Evolutionary conservation across 2,113 vertebrate species (phyloP).

Genomic region (Chionis minor): DNA sequence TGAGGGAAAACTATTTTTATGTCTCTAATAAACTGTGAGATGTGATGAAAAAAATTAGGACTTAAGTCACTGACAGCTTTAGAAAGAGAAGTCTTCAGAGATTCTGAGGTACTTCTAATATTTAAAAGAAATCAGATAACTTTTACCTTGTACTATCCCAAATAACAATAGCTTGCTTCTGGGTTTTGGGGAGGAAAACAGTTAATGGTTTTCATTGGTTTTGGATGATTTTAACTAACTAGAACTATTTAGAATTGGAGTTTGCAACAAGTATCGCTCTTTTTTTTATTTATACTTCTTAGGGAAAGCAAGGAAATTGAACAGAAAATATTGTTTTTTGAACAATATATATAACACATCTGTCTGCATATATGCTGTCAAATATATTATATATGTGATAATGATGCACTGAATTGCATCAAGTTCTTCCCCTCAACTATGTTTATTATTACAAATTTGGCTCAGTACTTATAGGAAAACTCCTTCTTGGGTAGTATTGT

Average conservation of each 20-base stretch:
- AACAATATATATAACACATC: background rate
- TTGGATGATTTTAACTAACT: background rate
- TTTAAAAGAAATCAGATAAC: background rate
- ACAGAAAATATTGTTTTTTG: background rate
- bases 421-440: background rate
- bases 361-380: background rate
- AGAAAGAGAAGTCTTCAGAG: background rate
- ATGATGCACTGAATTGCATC: background rate
- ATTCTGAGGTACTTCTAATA: background rate
- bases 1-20: background rate
- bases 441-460: background rate
- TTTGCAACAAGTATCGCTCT: background rate
- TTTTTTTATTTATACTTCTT: background rate
- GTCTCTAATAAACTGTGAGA: background rate
- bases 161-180: background rate
- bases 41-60: background rate
- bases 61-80: background rate
- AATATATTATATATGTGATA: background rate
- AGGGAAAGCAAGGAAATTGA: background rate
- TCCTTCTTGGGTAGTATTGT: background rate
- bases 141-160: background rate
- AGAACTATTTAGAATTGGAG: background rate
- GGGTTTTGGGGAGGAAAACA: background rate
- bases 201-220: background rate
- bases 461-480: background rate